Percentiles rank a stretch among this genome's conserved stretches.
phyloP scores from a whole-genome alignment of 2,797 vertebrate genomes.

The Siniperca undulata region DNA sequence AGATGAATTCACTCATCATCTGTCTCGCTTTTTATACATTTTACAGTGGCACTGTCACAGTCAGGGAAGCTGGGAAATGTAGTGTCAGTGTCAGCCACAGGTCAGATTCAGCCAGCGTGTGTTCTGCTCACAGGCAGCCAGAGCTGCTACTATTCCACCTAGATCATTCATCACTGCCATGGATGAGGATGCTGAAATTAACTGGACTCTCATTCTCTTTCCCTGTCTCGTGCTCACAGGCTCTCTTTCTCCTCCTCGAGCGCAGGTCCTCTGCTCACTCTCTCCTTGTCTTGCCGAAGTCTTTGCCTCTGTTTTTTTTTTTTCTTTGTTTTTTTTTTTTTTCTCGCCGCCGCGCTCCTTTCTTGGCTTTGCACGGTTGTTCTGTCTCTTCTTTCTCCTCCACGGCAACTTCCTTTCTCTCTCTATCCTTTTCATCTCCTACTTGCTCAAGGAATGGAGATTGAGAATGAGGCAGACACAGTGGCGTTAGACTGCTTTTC shows the following conservation, averaged over 20 bases:
- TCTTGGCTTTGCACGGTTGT: slow-evolving; percentile 38
- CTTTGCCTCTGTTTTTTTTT: background rate
- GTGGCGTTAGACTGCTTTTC: slow-evolving; percentile 57
- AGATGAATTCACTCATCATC: slow-evolving; percentile 47
- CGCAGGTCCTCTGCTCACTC: slow-evolving; percentile 43
- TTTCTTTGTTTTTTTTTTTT: background rate
- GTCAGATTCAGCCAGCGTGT: slow-evolving; percentile 69
- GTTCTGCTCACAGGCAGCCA: slow-evolving; percentile 63
- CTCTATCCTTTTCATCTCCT: slow-evolving; percentile 50
- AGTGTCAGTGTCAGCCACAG: slow-evolving; percentile 63
- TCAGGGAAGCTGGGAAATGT: slow-evolving; percentile 59
- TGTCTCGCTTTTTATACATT: slow-evolving; percentile 43
- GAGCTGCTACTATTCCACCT: slow-evolving; percentile 71
- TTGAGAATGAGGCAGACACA: slow-evolving; percentile 47
- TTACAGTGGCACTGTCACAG: slow-evolving; percentile 40
- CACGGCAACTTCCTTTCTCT: slow-evolving; percentile 42
- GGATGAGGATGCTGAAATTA: slow-evolving; percentile 82
- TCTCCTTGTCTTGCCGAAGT: slow-evolving; percentile 53
- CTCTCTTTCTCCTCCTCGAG: slow-evolving; percentile 51
- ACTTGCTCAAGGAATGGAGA: slow-evolving; percentile 52
- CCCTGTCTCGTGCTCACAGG: slow-evolving; percentile 54
- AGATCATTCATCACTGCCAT: slow-evolving; percentile 83
- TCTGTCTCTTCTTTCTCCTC: slow-evolving; percentile 59
- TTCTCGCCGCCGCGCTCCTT: slow-evolving; percentile 12
- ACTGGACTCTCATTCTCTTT: slow-evolving; percentile 73